These are phyloP conservation scores for Gila orcuttii DNA, from an alignment of 2,113 vertebrate genomes.

Conservation along the genomic window DNA sequence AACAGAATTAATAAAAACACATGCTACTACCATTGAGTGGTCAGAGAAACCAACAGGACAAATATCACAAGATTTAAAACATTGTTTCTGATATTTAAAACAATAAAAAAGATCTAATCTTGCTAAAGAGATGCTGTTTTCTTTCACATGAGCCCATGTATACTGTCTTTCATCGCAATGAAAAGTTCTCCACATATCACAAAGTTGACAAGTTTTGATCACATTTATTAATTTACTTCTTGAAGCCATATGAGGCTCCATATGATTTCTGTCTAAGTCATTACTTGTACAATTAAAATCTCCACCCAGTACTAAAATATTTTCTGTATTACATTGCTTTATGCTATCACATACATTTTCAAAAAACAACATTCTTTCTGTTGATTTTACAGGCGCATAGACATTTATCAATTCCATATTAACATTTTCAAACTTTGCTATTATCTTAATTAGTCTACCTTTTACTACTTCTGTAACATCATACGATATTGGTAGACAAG, in stretches of 20 bases:
- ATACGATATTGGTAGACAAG: no score
- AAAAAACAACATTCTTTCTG: neutral
- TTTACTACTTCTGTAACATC: no score
- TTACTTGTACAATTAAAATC: neutral
- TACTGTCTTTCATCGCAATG: neutral
- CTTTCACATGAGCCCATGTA: neutral
- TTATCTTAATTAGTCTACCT: no score
- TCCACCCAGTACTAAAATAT: neutral
- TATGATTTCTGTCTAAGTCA: neutral
- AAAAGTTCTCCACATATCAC: neutral
- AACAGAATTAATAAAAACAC: no score
- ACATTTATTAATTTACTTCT: neutral
- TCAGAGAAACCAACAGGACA: no score
- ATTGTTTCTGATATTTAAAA: neutral
- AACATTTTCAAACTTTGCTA: no score
- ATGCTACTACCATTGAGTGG: no score
- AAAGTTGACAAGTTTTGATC: neutral
- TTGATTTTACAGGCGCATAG: no score
- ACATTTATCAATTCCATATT: no score
- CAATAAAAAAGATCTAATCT: neutral
- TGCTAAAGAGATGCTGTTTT: neutral
- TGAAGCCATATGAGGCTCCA: neutral
- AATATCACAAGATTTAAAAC: no score
- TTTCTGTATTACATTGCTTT: neutral
- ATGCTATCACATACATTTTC: neutral